Conservation (phyloP, 1,140 invertebrate species). For the Microvelia longipes region DNA sequence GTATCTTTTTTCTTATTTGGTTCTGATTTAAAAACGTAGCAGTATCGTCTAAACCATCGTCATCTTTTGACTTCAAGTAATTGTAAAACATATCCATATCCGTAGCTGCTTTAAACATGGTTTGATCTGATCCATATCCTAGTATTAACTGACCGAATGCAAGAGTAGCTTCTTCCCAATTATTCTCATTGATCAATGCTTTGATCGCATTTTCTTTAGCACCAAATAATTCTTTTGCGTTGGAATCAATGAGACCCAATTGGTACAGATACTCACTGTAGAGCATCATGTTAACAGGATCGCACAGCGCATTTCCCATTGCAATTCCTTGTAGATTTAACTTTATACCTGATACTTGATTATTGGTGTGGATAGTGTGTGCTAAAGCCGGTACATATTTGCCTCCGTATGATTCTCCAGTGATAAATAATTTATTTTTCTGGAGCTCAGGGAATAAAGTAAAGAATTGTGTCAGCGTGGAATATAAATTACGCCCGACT, state of each 20-base stretch:
- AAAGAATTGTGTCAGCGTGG: slow-evolving; percentile 53
- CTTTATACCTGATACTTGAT: slow-evolving; percentile 39
- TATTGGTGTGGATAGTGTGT: slow-evolving; percentile 36
- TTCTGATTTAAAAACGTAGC: slow-evolving; percentile 33
- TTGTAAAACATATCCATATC: slow-evolving; percentile 11
- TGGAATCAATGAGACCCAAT: slow-evolving; percentile 36
- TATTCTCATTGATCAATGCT: not conserved
- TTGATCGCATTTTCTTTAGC: slow-evolving; percentile 12
- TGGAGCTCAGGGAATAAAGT: slow-evolving; percentile 35
- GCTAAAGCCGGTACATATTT: slow-evolving; percentile 38
- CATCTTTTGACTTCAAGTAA: slow-evolving; percentile 1
- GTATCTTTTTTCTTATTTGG: slow-evolving; percentile 50
- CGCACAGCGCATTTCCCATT: slow-evolving; percentile 72
- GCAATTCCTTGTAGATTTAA: slow-evolving; percentile 54
- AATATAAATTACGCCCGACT: slow-evolving; percentile 48
- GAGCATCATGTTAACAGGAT: slow-evolving; percentile 56
- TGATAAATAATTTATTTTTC: slow-evolving; percentile 22
- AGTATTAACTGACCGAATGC: not conserved
- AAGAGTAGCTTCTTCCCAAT: slow-evolving; percentile 1
- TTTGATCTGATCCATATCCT: slow-evolving; percentile 5
- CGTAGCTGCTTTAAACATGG: slow-evolving; percentile 10
- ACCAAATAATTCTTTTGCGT: slow-evolving; percentile 13
- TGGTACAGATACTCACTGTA: slow-evolving; percentile 72
- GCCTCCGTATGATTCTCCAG: slow-evolving; percentile 42
- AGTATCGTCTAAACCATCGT: slow-evolving; percentile 4